These are phyloP conservation scores for Conus ventricosus DNA, from an alignment of 1,140 invertebrate genomes.

Conservation along the genomic window DNA sequence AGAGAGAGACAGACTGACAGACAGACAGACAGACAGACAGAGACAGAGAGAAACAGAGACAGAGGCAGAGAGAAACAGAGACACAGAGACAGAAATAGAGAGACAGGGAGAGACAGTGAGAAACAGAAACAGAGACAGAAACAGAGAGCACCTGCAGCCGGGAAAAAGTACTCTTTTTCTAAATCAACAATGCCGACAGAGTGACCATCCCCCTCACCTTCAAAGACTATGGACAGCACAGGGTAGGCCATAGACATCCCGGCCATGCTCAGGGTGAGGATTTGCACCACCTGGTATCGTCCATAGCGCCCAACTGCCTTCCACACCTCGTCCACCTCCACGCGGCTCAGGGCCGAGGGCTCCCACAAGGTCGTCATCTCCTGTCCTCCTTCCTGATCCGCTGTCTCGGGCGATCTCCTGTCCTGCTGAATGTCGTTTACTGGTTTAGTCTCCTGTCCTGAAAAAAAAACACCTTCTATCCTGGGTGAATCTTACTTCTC, in stretches of 20 bases:
- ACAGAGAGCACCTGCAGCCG: too few relatives aligned
- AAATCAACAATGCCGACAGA: too few relatives aligned
- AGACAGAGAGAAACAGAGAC: background rate
- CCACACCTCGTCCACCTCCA: conserved; percentile 49
- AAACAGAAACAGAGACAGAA: background rate
- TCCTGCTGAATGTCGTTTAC: too few relatives aligned
- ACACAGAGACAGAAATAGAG: background rate
- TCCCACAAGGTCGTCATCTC: background rate
- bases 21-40: too few relatives aligned
- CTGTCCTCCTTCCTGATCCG: background rate
- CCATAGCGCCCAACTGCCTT: conserved; percentile 37
- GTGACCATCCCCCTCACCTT: conserved; percentile 38
- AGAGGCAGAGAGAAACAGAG: background rate
- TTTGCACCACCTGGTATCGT: conserved; percentile 40
- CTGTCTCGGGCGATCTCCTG: too few relatives aligned
- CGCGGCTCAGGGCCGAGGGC: background rate
- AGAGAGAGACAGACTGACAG: too few relatives aligned
- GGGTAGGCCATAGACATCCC: conserved; percentile 30
- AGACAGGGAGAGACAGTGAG: background rate
- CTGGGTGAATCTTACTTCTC: too few relatives aligned
- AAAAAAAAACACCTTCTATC: too few relatives aligned
- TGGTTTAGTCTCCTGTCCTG: too few relatives aligned
- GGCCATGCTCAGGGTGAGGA: conserved; percentile 21
- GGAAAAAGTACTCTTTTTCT: too few relatives aligned
- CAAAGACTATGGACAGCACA: conserved; percentile 42